These are phyloP conservation scores for Rhagonycha fulva DNA, from an alignment of 2,888 invertebrate genomes.

Conservation along the genomic window DNA sequence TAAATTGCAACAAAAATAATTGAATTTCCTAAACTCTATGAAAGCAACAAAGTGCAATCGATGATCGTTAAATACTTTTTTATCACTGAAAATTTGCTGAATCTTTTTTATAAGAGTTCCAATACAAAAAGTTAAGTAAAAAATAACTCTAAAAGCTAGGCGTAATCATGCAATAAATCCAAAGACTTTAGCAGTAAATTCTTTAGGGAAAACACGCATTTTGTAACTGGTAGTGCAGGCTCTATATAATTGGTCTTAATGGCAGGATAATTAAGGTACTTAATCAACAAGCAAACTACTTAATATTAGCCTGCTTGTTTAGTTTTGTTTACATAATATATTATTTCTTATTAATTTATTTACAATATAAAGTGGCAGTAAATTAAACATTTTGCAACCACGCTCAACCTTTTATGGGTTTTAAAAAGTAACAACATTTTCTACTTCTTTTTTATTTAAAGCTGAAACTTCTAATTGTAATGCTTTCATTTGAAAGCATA, in stretches of 20 bases:
- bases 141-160: conserved; percentile 8
- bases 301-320: not conserved
- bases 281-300: conserved; percentile 16
- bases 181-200: conserved; percentile 15
- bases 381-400: too few relatives aligned
- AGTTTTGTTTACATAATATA: not conserved
- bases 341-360: not conserved
- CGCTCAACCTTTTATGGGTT: too few relatives aligned
- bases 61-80: not conserved
- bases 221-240: conserved; percentile 11
- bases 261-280: conserved; percentile 19
- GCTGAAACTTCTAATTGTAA: too few relatives aligned
- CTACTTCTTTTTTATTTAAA: too few relatives aligned
- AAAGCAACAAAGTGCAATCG: not conserved
- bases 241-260: conserved; percentile 16
- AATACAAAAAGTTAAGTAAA: conserved; percentile 3
- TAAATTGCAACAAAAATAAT: not conserved
- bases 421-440: too few relatives aligned
- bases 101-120: not conserved
- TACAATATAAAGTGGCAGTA: not conserved
- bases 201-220: conserved; percentile 13
- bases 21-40: not conserved
- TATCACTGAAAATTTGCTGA: not conserved
- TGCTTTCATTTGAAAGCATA: too few relatives aligned
- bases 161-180: conserved; percentile 18